Evolutionary conservation across 2,113 vertebrate genomes (phyloP), one percentile per base, ranked within the genome.

Genomic region (Corynorhinus townsendii): DNA sequence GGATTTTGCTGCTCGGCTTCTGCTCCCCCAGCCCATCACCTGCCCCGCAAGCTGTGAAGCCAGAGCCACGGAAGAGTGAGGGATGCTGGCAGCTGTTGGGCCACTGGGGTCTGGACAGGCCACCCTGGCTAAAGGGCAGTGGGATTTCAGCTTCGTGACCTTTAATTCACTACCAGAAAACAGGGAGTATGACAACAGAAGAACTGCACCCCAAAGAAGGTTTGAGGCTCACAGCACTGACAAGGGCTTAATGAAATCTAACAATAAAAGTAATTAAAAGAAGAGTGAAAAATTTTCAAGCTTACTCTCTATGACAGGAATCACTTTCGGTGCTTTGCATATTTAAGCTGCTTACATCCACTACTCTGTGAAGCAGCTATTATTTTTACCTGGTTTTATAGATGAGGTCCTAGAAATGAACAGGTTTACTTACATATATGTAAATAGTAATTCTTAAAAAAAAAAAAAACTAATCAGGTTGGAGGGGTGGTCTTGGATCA

Each of bases 31-130:
- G 40, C 54, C 72, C 16, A 38, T 94, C 96, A 96, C 94, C 88
- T 89, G 94, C 72, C 88, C 72, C 16, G 1, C 22, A 59, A 4
- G 92, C 86, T 81, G 90, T 75, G 93, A 93, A 73, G 64, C 64
- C 47, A 1, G 20, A 72, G 76, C 54, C 5, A 1, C 0, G 10
- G 77, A 68, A 33, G 62, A 33, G 22, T 85, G 85, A 91, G 64
- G 81, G 81, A 93, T 3, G 1, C 22, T 24, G 47, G 93, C 96
- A 97, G 95, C 95, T 95, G 95, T 16, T 2, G 5, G 77, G 49
- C 45, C 28, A 5, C 66, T 68, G 0, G 56, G 72, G 66, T 52
- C 81, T 73, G 59, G 59, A 91, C 1, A 4, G 45, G 85, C 85
- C 85, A 96, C 59, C 64, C 72, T 0, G 7, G 56, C 40, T 73